These are phyloP conservation scores for Procambarus virginalis DNA, from an alignment of 1,140 invertebrate species.

Conservation along the genomic window DNA sequence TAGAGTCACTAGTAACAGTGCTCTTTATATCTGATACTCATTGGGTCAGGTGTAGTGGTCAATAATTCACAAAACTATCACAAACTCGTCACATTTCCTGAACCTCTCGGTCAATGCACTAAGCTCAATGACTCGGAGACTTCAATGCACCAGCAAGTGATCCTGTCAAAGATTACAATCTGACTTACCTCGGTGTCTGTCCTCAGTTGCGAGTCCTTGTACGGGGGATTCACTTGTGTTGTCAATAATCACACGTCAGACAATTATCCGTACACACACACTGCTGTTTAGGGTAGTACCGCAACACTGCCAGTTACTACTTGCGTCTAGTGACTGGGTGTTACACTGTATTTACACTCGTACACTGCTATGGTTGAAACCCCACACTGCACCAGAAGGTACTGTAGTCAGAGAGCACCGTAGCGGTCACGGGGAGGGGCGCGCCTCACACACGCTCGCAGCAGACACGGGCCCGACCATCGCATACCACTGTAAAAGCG, in stretches of 20 bases:
- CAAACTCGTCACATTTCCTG: slow-evolving; percentile 7
- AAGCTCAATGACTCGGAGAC: slow-evolving; percentile 4
- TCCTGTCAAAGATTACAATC: background rate
- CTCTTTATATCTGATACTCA: background rate
- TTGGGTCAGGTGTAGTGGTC: background rate
- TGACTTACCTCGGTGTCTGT: slow-evolving; percentile 27
- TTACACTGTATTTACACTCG: slow-evolving; percentile 54
- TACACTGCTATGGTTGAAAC: slow-evolving; percentile 42
- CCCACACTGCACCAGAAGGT: slow-evolving; percentile 45
- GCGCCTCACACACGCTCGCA: slow-evolving; percentile 64
- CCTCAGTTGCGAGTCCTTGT: background rate
- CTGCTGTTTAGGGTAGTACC: slow-evolving; percentile 19
- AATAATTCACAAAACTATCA: background rate
- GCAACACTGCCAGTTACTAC: slow-evolving; percentile 39
- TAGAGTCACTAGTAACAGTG: background rate
- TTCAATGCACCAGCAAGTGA: slow-evolving; percentile 49
- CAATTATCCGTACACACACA: slow-evolving; percentile 35
- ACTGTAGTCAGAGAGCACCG: slow-evolving; percentile 45
- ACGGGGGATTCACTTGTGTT: slow-evolving; percentile 10
- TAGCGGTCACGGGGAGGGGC: slow-evolving; percentile 55
- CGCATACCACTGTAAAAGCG: slow-evolving; percentile 67
- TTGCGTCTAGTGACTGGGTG: slow-evolving; percentile 28
- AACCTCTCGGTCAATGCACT: slow-evolving; percentile 13
- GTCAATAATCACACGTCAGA: slow-evolving; percentile 37
- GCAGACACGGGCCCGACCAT: slow-evolving; percentile 63